Percentiles rank a stretch among this genome's conserved stretches.
phyloP scores from a whole-genome alignment of 2,888 invertebrate genomes.

The Oscheius sp. region DNA sequence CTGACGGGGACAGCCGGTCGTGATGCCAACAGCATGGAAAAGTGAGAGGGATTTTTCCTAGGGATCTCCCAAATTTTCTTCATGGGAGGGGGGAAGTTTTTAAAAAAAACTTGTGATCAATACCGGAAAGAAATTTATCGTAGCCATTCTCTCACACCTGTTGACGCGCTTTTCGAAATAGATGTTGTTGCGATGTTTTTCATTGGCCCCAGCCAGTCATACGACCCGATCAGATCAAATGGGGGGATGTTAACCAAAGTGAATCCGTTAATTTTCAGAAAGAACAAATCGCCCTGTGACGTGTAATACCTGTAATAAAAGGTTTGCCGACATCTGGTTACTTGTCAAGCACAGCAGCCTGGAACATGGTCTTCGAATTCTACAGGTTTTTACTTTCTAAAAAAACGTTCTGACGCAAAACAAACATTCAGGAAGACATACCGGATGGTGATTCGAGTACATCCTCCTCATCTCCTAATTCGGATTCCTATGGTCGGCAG shows the following conservation, averaged over 20 bases:
- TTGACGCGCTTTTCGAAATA: too few species aligned
- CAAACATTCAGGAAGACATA: slow-evolving; percentile 44
- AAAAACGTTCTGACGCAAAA: not conserved
- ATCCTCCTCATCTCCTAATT: slow-evolving; percentile 56
- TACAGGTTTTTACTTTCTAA: slow-evolving; percentile 54
- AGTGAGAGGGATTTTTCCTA: not conserved
- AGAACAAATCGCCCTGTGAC: slow-evolving; percentile 49
- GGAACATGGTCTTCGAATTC: slow-evolving; percentile 67
- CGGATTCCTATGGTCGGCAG: slow-evolving; percentile 39
- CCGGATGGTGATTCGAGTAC: slow-evolving; percentile 53
- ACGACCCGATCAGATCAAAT: too few species aligned
- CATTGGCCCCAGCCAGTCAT: too few species aligned
- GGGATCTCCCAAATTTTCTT: too few species aligned
- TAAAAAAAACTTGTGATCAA: slow-evolving; percentile 2
- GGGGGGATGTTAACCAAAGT: not conserved
- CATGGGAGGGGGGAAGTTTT: too few species aligned
- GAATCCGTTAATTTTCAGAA: slow-evolving; percentile 19
- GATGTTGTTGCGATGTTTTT: too few species aligned
- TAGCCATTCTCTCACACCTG: too few species aligned
- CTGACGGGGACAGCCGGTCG: slow-evolving; percentile 32
- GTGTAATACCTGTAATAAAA: slow-evolving; percentile 68
- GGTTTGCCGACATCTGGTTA: slow-evolving; percentile 68
- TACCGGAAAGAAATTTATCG: not conserved
- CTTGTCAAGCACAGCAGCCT: slow-evolving; percentile 68
- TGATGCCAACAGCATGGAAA: slow-evolving; percentile 23